phyloP scores from a whole-genome alignment of 2,797 vertebrate genomes.

The Anniella stebbinsi region DNA sequence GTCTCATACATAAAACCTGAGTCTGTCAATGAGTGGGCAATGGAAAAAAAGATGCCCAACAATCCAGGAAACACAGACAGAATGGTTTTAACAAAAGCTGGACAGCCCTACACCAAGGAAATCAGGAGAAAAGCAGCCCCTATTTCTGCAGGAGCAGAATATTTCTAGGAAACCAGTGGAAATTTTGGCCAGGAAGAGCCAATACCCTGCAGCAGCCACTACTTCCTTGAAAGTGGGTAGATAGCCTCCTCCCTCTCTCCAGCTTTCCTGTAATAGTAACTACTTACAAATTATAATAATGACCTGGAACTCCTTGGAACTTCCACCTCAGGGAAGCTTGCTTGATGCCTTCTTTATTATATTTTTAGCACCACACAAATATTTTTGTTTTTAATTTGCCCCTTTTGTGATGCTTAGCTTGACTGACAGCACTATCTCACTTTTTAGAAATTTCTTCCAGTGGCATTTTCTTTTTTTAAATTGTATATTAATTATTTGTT shows the following conservation, averaged over 20 bases:
- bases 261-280: not conserved
- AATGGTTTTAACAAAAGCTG: too few relatives aligned
- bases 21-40: too few relatives aligned
- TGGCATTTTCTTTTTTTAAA: not conserved
- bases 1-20: too few relatives aligned
- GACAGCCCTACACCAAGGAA: too few relatives aligned
- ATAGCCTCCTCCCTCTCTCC: not conserved
- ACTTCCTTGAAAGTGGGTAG: not conserved
- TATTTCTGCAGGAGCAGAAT: not conserved
- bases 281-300: slow-evolving; percentile 7
- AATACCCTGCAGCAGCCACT: not conserved
- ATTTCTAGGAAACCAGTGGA: not conserved
- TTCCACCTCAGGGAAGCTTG: not conserved
- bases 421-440: not conserved
- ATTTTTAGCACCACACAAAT: not conserved
- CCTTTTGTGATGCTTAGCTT: not conserved
- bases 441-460: not conserved
- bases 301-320: not conserved
- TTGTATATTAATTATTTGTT: not conserved
- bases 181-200: not conserved
- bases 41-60: too few relatives aligned
- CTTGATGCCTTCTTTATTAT: not conserved
- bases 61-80: too few relatives aligned
- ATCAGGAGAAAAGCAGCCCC: not conserved
- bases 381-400: not conserved